Base-by-base conservation (phyloP, 2,113 vertebrate genomes). In the Corythoichthys intestinalis region DNA sequence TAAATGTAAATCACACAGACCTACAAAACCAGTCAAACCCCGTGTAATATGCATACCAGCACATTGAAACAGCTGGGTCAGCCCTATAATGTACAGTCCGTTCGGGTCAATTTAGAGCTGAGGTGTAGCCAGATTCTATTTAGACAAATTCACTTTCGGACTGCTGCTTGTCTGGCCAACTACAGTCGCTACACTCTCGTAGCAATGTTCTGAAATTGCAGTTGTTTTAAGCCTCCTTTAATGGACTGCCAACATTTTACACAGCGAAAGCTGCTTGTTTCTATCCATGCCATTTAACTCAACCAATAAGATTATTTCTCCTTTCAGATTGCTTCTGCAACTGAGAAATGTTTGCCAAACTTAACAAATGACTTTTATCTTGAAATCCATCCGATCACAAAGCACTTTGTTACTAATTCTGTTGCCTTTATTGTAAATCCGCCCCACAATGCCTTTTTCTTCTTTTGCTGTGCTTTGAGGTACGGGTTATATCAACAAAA, bases 391-490 rank as follows among this genome's bases (percentile, higher is more conserved):
- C 86, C 81, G 38, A 39, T 82, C 78, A 76, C 72, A 62, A 64
- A 81, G 84, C 85, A 83, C 87, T 90, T 91, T 80, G 77, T 78
- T 71, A 41, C 67, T 35, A 35, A 67, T 66, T 72, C 48, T 77
- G 68, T 49, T 61, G 66, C 65, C 10, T 77, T 69, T 61, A 60
- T 73, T 77, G 63, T 74, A 58, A 14, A 28, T 56, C 53, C 4
- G 77, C 78, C 70, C 81, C 52, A 58, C 63, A 49, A 63, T 72
- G 60, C 61, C 73, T 67, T 20, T 50, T 62, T 53, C 80, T 15
- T 78, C 61, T 70, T 62, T 56, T 69, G 17, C 60, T 58, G 38
- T 69, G 37, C 70, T 83, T 70, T 68, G 39, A 75, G 58, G 64
- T 9, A 47, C 71, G 28, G 74, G 49, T 78, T 74, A 37, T 79